Conservation (phyloP, 2,888 invertebrate species). For the Nowickia ferox region DNA sequence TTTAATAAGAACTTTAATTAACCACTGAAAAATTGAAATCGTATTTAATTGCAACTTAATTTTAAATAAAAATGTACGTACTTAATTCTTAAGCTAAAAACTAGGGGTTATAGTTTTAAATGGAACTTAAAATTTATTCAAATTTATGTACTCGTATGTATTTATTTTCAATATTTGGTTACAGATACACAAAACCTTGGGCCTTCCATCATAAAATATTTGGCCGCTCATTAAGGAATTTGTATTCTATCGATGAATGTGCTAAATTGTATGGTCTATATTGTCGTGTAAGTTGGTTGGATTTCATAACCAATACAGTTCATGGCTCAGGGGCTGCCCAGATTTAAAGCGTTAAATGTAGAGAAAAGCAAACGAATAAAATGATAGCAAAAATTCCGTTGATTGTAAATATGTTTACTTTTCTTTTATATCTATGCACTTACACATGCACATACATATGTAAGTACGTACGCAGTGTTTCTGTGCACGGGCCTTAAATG, state of each 20-base stretch:
- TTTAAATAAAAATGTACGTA: too few species aligned
- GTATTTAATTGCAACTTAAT: too few species aligned
- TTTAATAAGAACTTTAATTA: too few species aligned
- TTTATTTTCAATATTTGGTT: conserved; percentile 70
- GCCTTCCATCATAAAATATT: conserved; percentile 68
- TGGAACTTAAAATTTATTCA: conserved; percentile 9
- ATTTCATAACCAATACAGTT: conserved; percentile 74
- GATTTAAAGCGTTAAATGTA: conserved; percentile 49
- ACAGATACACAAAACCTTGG: conserved; percentile 72
- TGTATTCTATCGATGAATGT: conserved; percentile 74
- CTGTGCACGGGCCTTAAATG: neutral
- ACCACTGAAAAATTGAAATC: too few species aligned
- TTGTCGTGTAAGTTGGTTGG: conserved; percentile 80
- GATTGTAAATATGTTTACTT: conserved; percentile 36
- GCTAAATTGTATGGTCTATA: conserved; percentile 78
- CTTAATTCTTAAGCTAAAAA: too few species aligned
- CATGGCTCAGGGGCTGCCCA: conserved; percentile 60
- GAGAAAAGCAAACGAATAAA: neutral
- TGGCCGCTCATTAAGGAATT: conserved; percentile 62
- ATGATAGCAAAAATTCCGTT: conserved; percentile 18
- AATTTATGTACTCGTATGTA: neutral
- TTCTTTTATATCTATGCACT: neutral
- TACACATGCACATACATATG: neutral
- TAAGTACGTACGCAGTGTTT: neutral
- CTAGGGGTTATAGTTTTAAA: conserved; percentile 36